Evolutionary conservation across 2,888 invertebrate genomes (phyloP).

Genomic region (Ferdinandea cuprea): DNA sequence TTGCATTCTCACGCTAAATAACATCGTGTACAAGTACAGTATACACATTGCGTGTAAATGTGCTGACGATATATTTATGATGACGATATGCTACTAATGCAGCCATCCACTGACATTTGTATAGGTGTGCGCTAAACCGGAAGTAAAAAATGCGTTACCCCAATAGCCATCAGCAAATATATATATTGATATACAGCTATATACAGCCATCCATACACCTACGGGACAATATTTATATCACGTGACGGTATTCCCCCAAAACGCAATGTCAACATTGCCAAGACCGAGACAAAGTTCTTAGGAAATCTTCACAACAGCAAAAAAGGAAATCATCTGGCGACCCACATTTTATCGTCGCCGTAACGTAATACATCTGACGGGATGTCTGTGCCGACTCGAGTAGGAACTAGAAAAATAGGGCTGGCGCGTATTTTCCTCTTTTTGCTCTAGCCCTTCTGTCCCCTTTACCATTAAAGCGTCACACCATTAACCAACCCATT

Average conservation of each 20-base stretch:
- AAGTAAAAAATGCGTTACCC: conserved; percentile 54
- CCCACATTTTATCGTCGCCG: conserved; percentile 63
- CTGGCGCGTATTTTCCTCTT: conserved; percentile 34
- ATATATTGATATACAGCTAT: too few species aligned
- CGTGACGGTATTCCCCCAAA: conserved; percentile 40
- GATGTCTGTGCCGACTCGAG: conserved; percentile 51
- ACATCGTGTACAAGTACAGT: conserved; percentile 69
- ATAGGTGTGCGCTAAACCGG: conserved; percentile 67
- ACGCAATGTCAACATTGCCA: conserved; percentile 63
- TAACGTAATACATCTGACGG: conserved; percentile 53
- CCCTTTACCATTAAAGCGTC: too few species aligned
- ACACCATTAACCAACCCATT: not conserved
- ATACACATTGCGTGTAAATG: conserved; percentile 59
- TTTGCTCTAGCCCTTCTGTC: conserved; percentile 15
- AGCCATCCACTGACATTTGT: conserved; percentile 25
- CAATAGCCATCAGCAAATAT: not conserved
- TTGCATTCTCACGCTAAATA: conserved; percentile 74
- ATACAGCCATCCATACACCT: not conserved
- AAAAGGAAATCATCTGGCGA: conserved; percentile 58
- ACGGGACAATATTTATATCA: conserved; percentile 22
- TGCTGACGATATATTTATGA: conserved; percentile 45
- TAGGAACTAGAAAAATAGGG: conserved; percentile 55
- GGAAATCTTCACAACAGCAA: conserved; percentile 32
- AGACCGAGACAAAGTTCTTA: conserved; percentile 52
- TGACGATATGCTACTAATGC: conserved; percentile 53